A percentile compares a stretch with the other conserved stretches of the same genome.
phyloP scores from a whole-genome alignment of 2,113 vertebrate genomes.

The Eulemur rufifrons region DNA sequence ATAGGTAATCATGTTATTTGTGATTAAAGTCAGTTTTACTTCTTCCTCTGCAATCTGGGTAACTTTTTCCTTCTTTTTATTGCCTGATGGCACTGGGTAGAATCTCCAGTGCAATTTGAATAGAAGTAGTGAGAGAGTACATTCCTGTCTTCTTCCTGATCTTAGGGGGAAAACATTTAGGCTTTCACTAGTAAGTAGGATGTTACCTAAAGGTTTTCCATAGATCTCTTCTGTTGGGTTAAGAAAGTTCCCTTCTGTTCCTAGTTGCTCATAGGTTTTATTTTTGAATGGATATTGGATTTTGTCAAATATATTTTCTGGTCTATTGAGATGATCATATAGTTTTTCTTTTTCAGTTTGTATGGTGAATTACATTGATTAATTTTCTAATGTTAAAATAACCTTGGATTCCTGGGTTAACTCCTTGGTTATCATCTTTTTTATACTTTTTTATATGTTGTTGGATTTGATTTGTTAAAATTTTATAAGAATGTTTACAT shows the following conservation, averaged over 20 bases:
- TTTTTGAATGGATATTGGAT: background rate
- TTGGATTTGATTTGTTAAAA: background rate
- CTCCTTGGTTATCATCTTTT: background rate
- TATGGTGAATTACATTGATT: background rate
- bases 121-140: background rate
- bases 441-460: background rate
- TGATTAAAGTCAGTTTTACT: slow-evolving; percentile 14
- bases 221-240: background rate
- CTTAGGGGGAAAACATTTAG: background rate
- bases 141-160: background rate
- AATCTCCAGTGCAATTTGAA: background rate
- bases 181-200: background rate
- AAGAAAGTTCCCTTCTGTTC: background rate
- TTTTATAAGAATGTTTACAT: background rate
- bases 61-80: background rate
- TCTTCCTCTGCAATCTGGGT: background rate
- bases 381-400: background rate
- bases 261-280: background rate
- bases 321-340: background rate
- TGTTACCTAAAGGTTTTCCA: too few species aligned
- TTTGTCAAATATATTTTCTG: background rate
- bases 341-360: background rate
- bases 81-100: background rate
- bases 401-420: background rate
- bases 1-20: background rate